phyloP scores from a whole-genome alignment of 1,140 invertebrate genomes.

The Tribolium castaneum region DNA sequence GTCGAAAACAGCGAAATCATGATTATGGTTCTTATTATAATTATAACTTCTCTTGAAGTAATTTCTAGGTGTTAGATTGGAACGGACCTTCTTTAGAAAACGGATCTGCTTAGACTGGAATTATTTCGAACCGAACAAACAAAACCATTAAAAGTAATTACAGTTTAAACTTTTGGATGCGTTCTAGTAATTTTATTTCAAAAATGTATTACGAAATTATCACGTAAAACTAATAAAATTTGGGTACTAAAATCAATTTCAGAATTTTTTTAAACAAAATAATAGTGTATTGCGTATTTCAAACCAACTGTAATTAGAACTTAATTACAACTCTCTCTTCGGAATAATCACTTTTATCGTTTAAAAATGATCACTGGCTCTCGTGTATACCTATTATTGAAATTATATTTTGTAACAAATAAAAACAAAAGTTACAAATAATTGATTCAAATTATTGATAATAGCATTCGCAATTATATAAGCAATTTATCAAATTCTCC shows the following conservation, averaged over 20 bases:
- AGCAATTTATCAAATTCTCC: background rate
- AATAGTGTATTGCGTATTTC: background rate
- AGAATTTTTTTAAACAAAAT: too few relatives aligned
- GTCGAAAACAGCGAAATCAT: background rate
- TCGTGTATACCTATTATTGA: background rate
- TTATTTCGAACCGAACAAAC: too few relatives aligned
- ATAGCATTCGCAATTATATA: background rate
- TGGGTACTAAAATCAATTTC: too few relatives aligned
- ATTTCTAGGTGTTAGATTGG: too few relatives aligned
- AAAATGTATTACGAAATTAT: too few relatives aligned
- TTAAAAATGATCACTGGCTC: background rate
- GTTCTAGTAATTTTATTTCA: too few relatives aligned
- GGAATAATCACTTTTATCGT: background rate
- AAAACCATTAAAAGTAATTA: too few relatives aligned
- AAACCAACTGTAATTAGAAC: background rate
- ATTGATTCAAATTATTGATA: background rate
- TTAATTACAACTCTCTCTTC: background rate
- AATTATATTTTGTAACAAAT: background rate
- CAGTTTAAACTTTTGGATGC: too few relatives aligned
- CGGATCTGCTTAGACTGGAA: too few relatives aligned
- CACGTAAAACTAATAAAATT: too few relatives aligned
- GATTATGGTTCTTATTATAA: background rate
- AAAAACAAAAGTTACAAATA: background rate
- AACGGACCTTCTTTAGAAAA: too few relatives aligned
- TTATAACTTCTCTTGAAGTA: too few relatives aligned